Evolutionary conservation across 35 echinoderm and acorn worm species (phyloP), one percentile per base, ranked within the genome.

Genomic region (Apostichopus parvimensis): DNA sequence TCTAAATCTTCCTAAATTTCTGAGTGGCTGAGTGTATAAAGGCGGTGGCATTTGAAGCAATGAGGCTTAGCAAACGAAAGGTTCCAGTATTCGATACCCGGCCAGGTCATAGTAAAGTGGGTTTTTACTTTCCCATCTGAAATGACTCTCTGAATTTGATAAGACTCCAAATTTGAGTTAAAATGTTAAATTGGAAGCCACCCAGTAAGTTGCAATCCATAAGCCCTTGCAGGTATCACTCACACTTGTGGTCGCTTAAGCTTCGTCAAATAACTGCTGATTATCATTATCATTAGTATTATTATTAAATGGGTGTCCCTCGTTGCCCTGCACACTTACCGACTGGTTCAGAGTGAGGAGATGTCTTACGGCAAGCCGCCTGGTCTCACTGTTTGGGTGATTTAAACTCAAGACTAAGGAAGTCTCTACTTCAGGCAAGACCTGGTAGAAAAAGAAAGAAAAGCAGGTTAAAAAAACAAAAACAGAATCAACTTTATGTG

Each of bases 381-480:
- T 94, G 6, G 88, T 81, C 53, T 94, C 79, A 24, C 93, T 45
- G 70, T 86, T 93, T 1, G 97, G 93, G 76, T 98, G 97, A 59
- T 98, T 98, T 7, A 98, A 59, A 84, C 97, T 98, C 82, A 98
- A 73, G 53, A 98, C 91, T 79, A 98, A 66, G 34, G 92, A 92
- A 1, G 94, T 96, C 52, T 94, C 78, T 23, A 90, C 73, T 34
- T 93, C 90, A 28, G 90, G 90, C 25, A 98, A 26, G 6, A 95
- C 80, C 97, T 98, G 83, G 21, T 82, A 83, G 53, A 92, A 52
- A 91, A 88, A 5, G 55, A 90, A 10, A 82, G 14, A 34, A 82
- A 82, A 28, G 26, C 26, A 28, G 26, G 26, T n/a, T n/a, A n/a
- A n/a, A n/a, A n/a, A n/a, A n/a, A 5, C 26, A 58, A 58, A 55